Evolutionary conservation across 1,140 invertebrate species (phyloP).

Genomic region (Hyles euphorbiae): DNA sequence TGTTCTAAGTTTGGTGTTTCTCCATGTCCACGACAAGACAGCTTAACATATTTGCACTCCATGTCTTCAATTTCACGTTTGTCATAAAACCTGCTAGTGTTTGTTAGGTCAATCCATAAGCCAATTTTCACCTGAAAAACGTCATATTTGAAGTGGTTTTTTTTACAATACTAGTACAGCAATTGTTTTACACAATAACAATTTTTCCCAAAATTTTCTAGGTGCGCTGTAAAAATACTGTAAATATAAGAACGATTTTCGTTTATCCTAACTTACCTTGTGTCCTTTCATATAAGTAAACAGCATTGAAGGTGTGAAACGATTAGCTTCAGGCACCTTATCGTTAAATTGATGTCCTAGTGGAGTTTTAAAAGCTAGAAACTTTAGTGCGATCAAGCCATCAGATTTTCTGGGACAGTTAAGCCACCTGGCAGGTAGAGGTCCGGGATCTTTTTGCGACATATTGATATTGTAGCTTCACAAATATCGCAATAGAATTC

Average conservation of each 20-base stretch:
- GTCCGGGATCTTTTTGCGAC: constrained; percentile 72
- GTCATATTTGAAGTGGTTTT: too few species aligned
- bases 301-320: constrained; percentile 91
- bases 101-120: constrained; percentile 97
- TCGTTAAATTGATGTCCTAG: constrained; percentile 85
- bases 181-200: constrained; percentile 10
- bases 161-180: constrained; percentile 1
- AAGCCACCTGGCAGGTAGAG: constrained; percentile 92
- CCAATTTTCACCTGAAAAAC: constrained; percentile 87
- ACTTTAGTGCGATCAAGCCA: constrained; percentile 85
- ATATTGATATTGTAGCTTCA: constrained; percentile 2
- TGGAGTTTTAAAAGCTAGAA: constrained; percentile 96
- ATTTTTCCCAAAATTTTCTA: constrained; percentile 14
- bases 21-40: constrained; percentile 91
- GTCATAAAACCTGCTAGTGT: constrained; percentile 95
- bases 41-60: constrained; percentile 88
- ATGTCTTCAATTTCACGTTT: constrained; percentile 84
- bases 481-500: background rate
- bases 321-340: constrained; percentile 86
- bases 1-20: constrained; percentile 88
- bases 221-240: too few species aligned
- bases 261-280: constrained; percentile 74
- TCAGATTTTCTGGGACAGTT: constrained; percentile 92
- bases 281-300: constrained; percentile 82
- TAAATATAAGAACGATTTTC: too few species aligned